These are phyloP conservation scores for Notothenia coriiceps DNA, from an alignment of 2,113 vertebrate genomes.

Conservation along the genomic window DNA sequence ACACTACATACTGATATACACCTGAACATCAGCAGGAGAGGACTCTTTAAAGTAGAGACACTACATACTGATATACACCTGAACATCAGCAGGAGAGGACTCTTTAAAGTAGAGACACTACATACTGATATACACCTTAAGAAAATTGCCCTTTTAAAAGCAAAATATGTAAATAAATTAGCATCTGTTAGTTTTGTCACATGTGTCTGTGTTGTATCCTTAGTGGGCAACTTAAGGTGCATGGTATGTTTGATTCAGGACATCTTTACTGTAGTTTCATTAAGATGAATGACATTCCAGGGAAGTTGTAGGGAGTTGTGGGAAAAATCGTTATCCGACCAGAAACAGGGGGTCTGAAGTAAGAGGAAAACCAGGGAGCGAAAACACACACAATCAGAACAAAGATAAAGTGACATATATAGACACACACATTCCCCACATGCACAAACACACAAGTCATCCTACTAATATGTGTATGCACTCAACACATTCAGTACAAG, in stretches of 20 bases:
- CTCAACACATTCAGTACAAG: not conserved
- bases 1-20: no score
- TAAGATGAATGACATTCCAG: not conserved
- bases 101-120: no score
- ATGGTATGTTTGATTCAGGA: not conserved
- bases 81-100: no score
- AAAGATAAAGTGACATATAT: not conserved
- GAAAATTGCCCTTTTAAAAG: no score
- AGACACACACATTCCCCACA: not conserved
- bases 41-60: no score
- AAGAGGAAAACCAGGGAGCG: conserved; percentile 21
- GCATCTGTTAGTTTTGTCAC: no score
- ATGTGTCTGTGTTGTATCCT: not conserved
- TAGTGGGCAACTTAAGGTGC: not conserved
- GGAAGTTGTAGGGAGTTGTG: conserved; percentile 13
- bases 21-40: no score
- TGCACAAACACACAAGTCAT: not conserved
- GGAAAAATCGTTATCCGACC: conserved; percentile 43
- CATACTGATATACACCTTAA: no score
- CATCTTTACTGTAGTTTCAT: fast-evolving
- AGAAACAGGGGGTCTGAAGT: conserved; percentile 5
- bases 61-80: no score
- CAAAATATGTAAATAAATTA: no score
- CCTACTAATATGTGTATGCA: not conserved
- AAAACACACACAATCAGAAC: not conserved